Conservation (phyloP, 2,113 vertebrate genomes). For the Microtus ochrogaster region DNA sequence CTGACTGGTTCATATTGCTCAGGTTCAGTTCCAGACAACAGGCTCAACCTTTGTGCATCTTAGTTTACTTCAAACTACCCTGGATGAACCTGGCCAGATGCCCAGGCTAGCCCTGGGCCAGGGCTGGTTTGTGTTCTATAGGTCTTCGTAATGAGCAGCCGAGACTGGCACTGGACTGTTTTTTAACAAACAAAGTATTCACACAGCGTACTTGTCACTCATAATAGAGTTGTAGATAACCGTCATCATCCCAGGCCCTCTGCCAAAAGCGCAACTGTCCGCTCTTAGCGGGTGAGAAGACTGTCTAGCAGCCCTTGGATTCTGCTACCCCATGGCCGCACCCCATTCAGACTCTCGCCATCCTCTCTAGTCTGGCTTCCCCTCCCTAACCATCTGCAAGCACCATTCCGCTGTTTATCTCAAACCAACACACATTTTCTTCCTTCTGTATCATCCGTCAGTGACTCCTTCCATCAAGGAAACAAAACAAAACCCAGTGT, state of each 20-base stretch:
- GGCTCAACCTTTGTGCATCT: not conserved
- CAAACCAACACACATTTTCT: not conserved
- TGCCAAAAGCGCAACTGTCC: not conserved
- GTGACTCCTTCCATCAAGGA: not conserved
- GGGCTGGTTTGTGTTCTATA: not conserved
- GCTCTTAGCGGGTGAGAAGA: not conserved
- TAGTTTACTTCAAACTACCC: not conserved
- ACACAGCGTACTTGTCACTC: not conserved
- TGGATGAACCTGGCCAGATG: not conserved
- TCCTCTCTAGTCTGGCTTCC: not conserved
- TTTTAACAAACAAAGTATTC: constrained; percentile 19
- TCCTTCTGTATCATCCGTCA: not conserved
- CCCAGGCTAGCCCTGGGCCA: not conserved
- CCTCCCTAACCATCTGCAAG: not conserved
- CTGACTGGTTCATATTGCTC: not conserved
- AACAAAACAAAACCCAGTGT: not conserved
- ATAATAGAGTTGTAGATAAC: not conserved
- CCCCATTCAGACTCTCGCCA: not conserved
- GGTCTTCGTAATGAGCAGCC: not conserved
- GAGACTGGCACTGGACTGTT: not conserved
- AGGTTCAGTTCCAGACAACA: not conserved
- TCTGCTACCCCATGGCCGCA: not conserved
- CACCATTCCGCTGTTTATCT: not conserved
- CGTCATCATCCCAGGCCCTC: not conserved
- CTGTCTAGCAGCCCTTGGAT: not conserved